Evolutionary conservation across 1,140 invertebrate species (phyloP).

Genomic region (Rhynchophorus ferrugineus): DNA sequence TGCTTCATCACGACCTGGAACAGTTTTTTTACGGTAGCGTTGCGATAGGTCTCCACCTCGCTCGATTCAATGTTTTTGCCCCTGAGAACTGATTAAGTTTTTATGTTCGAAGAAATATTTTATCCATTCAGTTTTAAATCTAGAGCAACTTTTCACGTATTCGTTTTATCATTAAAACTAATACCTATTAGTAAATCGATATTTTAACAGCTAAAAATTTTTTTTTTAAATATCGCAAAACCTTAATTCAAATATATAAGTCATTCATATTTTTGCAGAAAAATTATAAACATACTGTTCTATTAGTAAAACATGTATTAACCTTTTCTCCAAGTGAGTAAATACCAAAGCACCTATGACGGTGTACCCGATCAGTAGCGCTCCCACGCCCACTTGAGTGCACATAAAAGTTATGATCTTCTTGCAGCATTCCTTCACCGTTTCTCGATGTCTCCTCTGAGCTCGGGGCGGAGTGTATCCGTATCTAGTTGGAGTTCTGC

Average conservation of each 20-base stretch:
- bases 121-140: not conserved
- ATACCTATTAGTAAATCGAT: too few relatives aligned
- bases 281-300: too few relatives aligned
- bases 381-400: constrained; percentile 90
- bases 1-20: constrained; percentile 16
- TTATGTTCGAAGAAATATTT: constrained; percentile 4
- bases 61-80: constrained; percentile 24
- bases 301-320: too few relatives aligned
- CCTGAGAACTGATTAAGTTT: constrained; percentile 39
- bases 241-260: too few relatives aligned
- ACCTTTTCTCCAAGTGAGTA: constrained; percentile 59
- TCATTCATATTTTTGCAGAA: not conserved
- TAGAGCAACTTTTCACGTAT: not conserved
- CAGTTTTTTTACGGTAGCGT: constrained; percentile 35
- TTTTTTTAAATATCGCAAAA: not conserved
- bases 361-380: constrained; percentile 88
- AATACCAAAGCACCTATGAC: constrained; percentile 92
- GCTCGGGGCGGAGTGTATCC: constrained; percentile 28
- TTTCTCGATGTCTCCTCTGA: constrained; percentile 44
- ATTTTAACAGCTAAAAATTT: too few relatives aligned
- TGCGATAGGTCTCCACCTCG: constrained; percentile 5
- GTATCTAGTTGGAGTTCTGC: constrained; percentile 9
- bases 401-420: constrained; percentile 86
- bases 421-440: constrained; percentile 72
- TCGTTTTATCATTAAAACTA: not conserved